A percentile compares a stretch with the other conserved stretches of the same genome.
These are phyloP conservation scores for Theretra japonica DNA, from an alignment of 2,888 invertebrate genomes.

Conservation along the genomic window DNA sequence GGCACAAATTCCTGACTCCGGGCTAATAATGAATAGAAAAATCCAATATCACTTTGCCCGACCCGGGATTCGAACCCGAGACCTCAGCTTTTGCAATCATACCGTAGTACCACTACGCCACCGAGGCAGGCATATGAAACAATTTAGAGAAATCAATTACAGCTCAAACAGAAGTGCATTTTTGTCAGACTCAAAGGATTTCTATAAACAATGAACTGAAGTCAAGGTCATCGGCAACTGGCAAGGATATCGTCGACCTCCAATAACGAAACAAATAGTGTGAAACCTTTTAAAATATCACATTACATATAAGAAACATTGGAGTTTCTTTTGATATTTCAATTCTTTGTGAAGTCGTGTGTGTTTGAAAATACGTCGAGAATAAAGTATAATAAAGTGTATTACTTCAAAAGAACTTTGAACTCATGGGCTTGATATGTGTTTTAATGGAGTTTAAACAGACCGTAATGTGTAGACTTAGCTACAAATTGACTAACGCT, in stretches of 20 bases:
- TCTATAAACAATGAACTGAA: no score
- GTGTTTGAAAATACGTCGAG: neutral
- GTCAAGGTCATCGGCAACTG: slow-evolving; percentile 1
- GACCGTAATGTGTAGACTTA: no score
- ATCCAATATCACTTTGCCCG: no score
- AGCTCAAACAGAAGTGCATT: neutral
- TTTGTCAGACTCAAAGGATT: neutral
- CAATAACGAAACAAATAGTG: neutral
- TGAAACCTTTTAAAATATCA: slow-evolving; percentile 16
- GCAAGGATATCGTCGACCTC: neutral
- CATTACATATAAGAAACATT: slow-evolving; percentile 1
- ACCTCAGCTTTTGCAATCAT: no score
- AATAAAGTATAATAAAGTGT: neutral
- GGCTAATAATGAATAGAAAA: no score
- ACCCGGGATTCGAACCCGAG: no score
- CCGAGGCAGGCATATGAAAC: no score
- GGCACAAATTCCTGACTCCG: no score
- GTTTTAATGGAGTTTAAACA: neutral
- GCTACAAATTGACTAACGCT: no score
- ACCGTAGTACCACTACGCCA: no score
- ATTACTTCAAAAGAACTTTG: slow-evolving; percentile 1
- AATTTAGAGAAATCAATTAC: no score
- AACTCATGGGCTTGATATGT: neutral
- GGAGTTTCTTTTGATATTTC: slow-evolving; percentile 1
- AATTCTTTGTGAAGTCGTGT: neutral